These are phyloP conservation scores for Cynodonichthys magdalenae DNA, from an alignment of 2,797 vertebrate species.

Conservation along the genomic window DNA sequence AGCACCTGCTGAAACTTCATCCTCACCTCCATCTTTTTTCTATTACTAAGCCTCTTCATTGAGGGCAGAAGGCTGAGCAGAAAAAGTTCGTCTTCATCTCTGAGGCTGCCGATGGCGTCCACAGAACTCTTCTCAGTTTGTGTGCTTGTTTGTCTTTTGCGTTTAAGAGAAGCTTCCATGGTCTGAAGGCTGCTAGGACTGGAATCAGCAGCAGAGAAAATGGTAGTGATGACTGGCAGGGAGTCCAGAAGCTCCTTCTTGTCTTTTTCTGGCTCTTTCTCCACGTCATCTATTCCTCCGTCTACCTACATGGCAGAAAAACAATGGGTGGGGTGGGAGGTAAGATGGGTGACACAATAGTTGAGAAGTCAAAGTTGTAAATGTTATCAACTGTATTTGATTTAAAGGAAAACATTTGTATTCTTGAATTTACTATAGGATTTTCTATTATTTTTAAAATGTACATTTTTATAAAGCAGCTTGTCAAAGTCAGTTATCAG, in stretches of 20 bases:
- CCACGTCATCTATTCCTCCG: constrained; percentile 39
- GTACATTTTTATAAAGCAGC: too few species aligned
- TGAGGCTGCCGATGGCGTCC: constrained; percentile 34
- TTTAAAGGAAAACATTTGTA: not conserved
- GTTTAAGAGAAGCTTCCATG: constrained; percentile 40
- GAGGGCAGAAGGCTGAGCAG: constrained; percentile 70
- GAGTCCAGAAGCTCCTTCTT: constrained; percentile 34
- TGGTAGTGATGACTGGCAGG: constrained; percentile 42
- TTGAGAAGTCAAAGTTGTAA: too few species aligned
- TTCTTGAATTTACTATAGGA: too few species aligned
- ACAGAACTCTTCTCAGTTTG: constrained; percentile 42
- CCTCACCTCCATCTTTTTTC: constrained; percentile 68
- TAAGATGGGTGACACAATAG: too few species aligned
- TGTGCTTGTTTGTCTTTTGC: constrained; percentile 43
- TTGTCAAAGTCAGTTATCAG: not conserved
- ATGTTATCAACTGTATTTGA: not conserved
- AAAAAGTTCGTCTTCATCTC: constrained; percentile 73
- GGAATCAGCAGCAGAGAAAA: constrained; percentile 34
- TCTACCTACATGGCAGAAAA: constrained; percentile 34
- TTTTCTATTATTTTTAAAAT: too few species aligned
- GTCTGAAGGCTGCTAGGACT: constrained; percentile 38
- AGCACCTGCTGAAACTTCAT: constrained; percentile 74
- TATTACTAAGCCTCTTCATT: constrained; percentile 64
- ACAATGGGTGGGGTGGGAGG: too few species aligned
- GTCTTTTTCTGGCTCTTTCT: constrained; percentile 42